Evolutionary conservation across 2,113 vertebrate genomes (phyloP), one percentile per base, ranked within the genome.

Genomic region (Mohoua ochrocephala): DNA sequence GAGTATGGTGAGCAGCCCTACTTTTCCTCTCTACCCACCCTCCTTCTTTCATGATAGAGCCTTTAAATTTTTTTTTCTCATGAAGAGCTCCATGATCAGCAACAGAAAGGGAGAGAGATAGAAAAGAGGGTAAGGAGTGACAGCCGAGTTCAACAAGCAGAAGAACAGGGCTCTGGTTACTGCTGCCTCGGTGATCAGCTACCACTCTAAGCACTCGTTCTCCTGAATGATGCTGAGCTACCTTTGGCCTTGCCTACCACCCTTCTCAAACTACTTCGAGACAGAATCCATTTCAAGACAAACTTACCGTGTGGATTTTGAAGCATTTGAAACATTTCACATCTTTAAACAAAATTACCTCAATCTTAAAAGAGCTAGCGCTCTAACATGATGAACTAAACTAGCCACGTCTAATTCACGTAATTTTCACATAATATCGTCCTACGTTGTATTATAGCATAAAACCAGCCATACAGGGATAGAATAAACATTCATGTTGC

Each of bases 161-260:
- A 57, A 78, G 33, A 27, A 35, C 24, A 53, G 26, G 19, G 8
- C 7, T 6, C 27, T 33, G 30, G 8, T n/a, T 75, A 7, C 15
- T 42, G 15, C 12, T 57, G 28, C 4, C 19, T 49, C 0, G 0
- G 7, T 11, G n/a, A 44, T 44, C 13, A 67, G 21, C n/a, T 65
- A 39, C 17, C 15, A 15, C 35, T 22, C 28, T 37, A 61, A 75
- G 63, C 24, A 24, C 24, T 61, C 28, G 18, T 37, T 60, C 35
- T 69, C 21, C 11, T 41, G 3, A 78, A 33, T 10, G 31, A 49
- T 20, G 11, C 16, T 57, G 42, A 71, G 22, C 45, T 90, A 59
- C 35, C 21, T 56, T 87, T 49, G 30, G 50, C 44, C 24, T 56
- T 93, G 35, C 16, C 23, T 27, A 18, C 39, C 7, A 33, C 21